Evolutionary conservation across 2,888 invertebrate genomes (phyloP), one percentile per base, ranked within the genome.

Genomic region (Timema cristinae): DNA sequence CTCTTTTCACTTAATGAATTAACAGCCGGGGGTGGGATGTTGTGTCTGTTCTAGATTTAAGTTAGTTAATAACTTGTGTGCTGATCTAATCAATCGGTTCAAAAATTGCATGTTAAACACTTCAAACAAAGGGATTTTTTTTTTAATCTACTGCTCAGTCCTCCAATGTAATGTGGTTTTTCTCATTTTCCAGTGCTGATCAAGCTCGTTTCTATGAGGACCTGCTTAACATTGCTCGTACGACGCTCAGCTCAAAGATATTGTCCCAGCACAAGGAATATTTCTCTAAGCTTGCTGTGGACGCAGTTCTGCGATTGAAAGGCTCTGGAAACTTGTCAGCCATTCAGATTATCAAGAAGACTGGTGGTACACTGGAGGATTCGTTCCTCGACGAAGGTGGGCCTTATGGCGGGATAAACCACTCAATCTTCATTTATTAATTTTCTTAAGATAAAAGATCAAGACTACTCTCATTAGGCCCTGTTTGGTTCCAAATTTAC

Each of bases 181-280:
- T 11, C n/a, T 69, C 50, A 9, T 68, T 51, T 76, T 78, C 6
- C 77, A 85, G 93, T 66, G 85, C 88, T 8, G 89, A 95, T 83
- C 86, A 88, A 63, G 91, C 86, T 11, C 89, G 88, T 75, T 94
- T 99, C 78, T 87, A 91, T 59, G 89, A 90, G 78, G 98, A 99
- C 84, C 86, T 99, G 71, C 83, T 97, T 83, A 98, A 99, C 81
- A 98, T 99, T 81, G 97, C 99, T 9, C 88, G 96, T 61, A 99
- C 99, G 48, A 99, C 99, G 48, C 85, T 99, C 56, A 97, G 98
- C 80, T 98, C 98, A 0, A 99, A 99, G 84, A 98, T 99, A 82
- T 85, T 99, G 56, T 92, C 95, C 50, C 98, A 98, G 80, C 95
- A 99, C 82, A 98, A 97, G 83, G 97, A 99, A 79, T 90, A 95